Conservation (phyloP, 2,797 vertebrate genomes). For the Pyrocephalus nanus region DNA sequence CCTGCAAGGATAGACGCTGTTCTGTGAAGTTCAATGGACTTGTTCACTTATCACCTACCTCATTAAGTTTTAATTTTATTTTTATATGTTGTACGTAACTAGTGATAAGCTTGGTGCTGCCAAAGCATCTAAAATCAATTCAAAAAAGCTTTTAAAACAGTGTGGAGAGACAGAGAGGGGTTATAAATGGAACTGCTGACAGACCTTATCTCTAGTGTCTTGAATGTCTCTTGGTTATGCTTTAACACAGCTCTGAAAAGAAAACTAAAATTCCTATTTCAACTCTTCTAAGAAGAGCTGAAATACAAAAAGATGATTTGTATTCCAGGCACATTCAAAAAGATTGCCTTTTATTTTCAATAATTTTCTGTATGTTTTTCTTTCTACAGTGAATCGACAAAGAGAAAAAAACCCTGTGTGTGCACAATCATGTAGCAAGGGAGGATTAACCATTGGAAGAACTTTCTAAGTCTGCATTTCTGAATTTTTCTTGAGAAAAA, state of each 20-base stretch:
- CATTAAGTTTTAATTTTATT: constrained; percentile 69
- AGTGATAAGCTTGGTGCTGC: constrained; percentile 38
- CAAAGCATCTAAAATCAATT: constrained; percentile 72
- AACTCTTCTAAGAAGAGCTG: neutral
- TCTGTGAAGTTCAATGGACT: constrained; percentile 3
- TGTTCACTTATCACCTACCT: constrained; percentile 9
- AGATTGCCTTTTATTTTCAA: neutral
- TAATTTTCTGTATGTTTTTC: neutral
- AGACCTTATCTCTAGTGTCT: constrained; percentile 59
- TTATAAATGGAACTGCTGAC: constrained; percentile 75
- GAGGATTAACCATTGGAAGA: neutral
- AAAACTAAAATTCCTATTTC: constrained; percentile 36
- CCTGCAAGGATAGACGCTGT: neutral
- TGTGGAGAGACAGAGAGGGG: neutral
- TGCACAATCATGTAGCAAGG: neutral
- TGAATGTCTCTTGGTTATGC: constrained; percentile 32
- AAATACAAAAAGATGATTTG: neutral
- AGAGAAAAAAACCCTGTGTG: accelerated
- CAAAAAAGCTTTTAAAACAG: constrained; percentile 70
- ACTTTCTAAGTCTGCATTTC: neutral
- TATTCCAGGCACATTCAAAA: neutral
- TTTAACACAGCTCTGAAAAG: constrained; percentile 43
- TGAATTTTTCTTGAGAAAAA: neutral
- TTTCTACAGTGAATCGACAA: neutral
- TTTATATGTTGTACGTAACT: constrained; percentile 43